phyloP scores from a whole-genome alignment of 1,140 invertebrate genomes.

The Drosophila pseudoobscura region DNA sequence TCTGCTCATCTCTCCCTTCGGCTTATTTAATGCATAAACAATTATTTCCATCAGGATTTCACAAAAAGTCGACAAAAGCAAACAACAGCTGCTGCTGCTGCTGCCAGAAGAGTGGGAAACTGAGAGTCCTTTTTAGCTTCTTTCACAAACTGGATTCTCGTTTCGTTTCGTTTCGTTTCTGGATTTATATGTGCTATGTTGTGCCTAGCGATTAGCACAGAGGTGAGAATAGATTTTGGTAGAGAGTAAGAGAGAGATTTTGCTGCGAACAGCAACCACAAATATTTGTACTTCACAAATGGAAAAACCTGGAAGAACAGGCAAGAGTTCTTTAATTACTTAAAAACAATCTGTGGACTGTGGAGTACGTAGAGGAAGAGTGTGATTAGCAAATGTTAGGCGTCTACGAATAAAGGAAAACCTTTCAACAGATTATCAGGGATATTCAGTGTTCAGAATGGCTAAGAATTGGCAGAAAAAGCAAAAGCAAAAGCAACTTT shows the following conservation, averaged over 20 bases:
- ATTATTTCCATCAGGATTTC: conserved; percentile 81
- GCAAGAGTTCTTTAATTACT: conserved; percentile 53
- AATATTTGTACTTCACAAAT: conserved; percentile 63
- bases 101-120: conserved; percentile 19
- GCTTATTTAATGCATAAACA: conserved; percentile 80
- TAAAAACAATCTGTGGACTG: conserved; percentile 36
- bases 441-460: background rate
- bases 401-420: background rate
- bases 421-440: conserved; percentile 6
- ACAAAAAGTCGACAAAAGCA: conserved; percentile 79
- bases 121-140: conserved; percentile 22
- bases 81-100: conserved; percentile 38
- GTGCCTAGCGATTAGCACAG: conserved; percentile 46
- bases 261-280: conserved; percentile 59
- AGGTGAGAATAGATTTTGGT: conserved; percentile 48
- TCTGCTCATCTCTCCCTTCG: conserved; percentile 36
- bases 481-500: background rate
- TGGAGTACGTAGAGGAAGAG: background rate
- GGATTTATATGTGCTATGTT: conserved; percentile 16
- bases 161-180: background rate
- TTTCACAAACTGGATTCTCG: conserved; percentile 31
- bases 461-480: background rate
- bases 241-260: background rate
- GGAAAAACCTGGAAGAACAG: background rate
- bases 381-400: background rate